Evolutionary conservation across 2,797 vertebrate species (phyloP).

Genomic region (Pseudotriccus pelzelni): DNA sequence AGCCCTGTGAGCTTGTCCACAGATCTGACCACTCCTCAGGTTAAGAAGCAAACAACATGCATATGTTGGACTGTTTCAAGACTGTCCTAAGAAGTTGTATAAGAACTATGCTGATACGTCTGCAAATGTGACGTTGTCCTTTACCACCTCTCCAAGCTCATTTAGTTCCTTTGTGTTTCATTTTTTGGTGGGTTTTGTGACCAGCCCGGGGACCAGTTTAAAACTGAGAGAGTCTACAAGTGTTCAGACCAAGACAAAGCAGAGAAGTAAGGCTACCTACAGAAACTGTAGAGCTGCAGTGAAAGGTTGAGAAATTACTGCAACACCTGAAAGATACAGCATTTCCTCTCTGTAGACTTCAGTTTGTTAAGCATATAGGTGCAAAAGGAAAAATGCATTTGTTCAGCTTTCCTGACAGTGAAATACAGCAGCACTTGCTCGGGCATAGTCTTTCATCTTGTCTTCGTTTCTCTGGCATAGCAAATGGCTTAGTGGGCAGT

Average conservation of each 20-base stretch:
- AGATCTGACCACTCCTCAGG: not conserved
- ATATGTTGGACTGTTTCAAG: not conserved
- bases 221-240: not conserved
- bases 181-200: not conserved
- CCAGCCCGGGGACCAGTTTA: not conserved
- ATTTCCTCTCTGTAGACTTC: not conserved
- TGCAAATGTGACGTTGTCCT: not conserved
- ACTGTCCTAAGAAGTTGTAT: not conserved
- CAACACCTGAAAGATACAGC: not conserved
- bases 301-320: not conserved
- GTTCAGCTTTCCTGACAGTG: not conserved
- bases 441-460: not conserved
- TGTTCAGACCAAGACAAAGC: not conserved
- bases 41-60: rapidly evolving
- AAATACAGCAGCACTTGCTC: not conserved
- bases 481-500: not conserved
- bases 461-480: not conserved
- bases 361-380: not conserved
- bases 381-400: not conserved
- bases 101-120: not conserved
- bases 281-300: not conserved
- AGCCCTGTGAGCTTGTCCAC: not conserved
- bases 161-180: not conserved
- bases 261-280: not conserved
- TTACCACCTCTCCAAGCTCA: not conserved